Base-by-base conservation (phyloP, 2,113 vertebrate genomes). In the Pimephales promelas region DNA sequence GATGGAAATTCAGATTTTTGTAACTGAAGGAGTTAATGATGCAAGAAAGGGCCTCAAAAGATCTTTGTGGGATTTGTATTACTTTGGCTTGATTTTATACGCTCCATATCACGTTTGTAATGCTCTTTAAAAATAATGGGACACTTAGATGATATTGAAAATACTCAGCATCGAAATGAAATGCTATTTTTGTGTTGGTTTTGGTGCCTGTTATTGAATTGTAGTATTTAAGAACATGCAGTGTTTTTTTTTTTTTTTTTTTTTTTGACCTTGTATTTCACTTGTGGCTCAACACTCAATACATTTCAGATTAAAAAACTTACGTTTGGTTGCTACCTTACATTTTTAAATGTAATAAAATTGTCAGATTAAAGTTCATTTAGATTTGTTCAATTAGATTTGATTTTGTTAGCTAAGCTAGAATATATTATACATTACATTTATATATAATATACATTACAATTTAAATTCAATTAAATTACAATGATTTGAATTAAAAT, bases 1-100 rank as follows among this genome's bases (percentile, higher is more conserved):
- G 72, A 76, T 5, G 26, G 28, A 83, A 62, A 76, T 10, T 59
- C 22, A 1, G 7, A 64, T 79, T 81, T 81, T 81, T 70, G 62
- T 81, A 70, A 66, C 43, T 66, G 78, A 49, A 80, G n/a, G 49
- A 81, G 26, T 52, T 81, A 81, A 81, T 81, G 79, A 70, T 0
- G 62, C 79, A 81, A 4, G 22, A 68, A 52, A 43, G 10, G 56
- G 59, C 10, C 77, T 79, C 4, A 2, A 3, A 76, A 31, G 59
- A 49, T 79, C 40, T 62, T 64, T 64, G 24, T 40, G 77, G 40
- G 77, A 34, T 68, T 52, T 66, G 20, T 49, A 66, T 81, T 81
- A 34, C 62, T n/a, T 70, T 81, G 11, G 26, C 62, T 22, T 81
- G 61, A 68, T 81, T 68, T 68, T 66, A 31, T 81, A 16, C 10